phyloP scores from a whole-genome alignment of 2,888 invertebrate species.

The Phortica magna region DNA sequence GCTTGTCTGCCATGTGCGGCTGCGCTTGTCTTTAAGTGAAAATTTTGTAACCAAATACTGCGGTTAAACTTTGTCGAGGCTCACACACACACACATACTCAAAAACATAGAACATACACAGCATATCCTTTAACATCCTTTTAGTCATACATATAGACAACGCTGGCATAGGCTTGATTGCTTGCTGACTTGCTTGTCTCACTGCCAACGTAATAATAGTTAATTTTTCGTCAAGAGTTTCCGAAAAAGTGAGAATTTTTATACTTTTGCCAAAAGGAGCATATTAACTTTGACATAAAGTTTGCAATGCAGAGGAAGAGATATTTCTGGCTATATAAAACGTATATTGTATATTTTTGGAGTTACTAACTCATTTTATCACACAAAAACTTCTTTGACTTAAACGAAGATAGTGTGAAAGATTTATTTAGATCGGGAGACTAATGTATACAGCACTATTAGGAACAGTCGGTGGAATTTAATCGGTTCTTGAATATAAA shows the following conservation, averaged over 20 bases:
- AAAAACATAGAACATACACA: slow-evolving; percentile 24
- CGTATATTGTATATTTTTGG: too few species aligned
- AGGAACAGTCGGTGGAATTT: too few species aligned
- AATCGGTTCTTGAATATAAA: too few species aligned
- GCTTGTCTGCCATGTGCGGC: slow-evolving; percentile 24
- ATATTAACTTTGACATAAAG: too few species aligned
- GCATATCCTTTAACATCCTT: slow-evolving; percentile 21
- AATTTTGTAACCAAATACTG: slow-evolving; percentile 43
- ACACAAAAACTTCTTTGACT: too few species aligned
- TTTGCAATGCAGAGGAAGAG: too few species aligned
- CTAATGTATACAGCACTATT: too few species aligned
- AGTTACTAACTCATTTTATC: too few species aligned
- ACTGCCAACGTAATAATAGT: slow-evolving; percentile 47
- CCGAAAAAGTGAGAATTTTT: not conserved
- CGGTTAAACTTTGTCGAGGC: slow-evolving; percentile 48
- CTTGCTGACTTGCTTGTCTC: not conserved
- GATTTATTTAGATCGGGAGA: too few species aligned
- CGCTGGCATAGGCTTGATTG: not conserved
- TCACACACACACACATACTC: slow-evolving; percentile 47
- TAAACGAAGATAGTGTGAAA: too few species aligned
- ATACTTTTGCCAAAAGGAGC: too few species aligned
- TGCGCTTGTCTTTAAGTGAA: slow-evolving; percentile 31
- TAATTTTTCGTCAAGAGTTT: slow-evolving; percentile 38
- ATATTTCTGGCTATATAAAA: too few species aligned
- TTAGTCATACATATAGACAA: not conserved